Conservation (phyloP, 35 echinoderm and acorn worm species). For the Diadema setosum region DNA sequence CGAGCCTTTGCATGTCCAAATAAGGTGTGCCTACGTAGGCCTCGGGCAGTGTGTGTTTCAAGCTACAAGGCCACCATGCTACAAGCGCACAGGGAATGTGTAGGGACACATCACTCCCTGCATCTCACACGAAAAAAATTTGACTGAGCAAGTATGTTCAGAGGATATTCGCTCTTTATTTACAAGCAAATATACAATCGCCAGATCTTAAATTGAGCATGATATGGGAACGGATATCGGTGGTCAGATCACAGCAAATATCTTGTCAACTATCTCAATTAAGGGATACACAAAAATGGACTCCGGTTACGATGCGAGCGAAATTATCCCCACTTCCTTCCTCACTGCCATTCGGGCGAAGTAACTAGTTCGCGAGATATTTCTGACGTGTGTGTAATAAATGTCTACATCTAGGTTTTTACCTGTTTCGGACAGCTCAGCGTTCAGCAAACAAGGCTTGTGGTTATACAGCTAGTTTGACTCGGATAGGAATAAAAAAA, state of each 20-base stretch:
- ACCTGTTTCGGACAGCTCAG: background rate
- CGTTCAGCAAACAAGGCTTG: no score
- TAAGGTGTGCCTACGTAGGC: constrained; percentile 10
- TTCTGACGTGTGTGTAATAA: background rate
- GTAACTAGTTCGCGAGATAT: background rate
- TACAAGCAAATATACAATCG: background rate
- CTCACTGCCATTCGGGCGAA: background rate
- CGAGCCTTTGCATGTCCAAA: background rate
- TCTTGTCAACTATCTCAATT: background rate
- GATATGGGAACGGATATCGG: constrained; percentile 1
- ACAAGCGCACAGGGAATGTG: no score
- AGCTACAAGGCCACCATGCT: background rate
- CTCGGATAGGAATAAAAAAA: no score
- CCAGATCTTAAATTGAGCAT: constrained; percentile 8
- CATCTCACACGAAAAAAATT: background rate
- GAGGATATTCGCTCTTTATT: background rate
- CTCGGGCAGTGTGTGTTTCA: constrained; percentile 8
- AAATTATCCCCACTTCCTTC: background rate
- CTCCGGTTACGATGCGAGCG: background rate
- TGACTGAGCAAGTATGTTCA: background rate
- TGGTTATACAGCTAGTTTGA: no score
- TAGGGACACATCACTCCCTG: background rate
- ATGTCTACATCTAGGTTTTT: background rate
- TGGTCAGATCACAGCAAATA: background rate
- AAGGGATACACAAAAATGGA: background rate